phyloP scores from a whole-genome alignment of 2,113 vertebrate species.

The Rhinogobius similis region DNA sequence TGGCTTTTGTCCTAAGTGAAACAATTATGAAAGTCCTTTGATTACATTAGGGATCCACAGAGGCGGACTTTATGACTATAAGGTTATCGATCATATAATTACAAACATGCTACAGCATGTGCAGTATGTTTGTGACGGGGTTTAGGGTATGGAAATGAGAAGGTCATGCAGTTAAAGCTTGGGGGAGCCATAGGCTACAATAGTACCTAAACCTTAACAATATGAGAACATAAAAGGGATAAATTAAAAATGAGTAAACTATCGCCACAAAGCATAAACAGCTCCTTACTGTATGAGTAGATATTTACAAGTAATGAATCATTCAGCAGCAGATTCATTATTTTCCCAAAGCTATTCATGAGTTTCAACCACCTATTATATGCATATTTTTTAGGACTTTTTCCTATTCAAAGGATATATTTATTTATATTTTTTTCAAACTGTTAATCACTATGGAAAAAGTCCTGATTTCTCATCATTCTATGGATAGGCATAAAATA shows the following conservation, averaged over 20 bases:
- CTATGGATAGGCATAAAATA: too few relatives aligned
- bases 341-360: too few relatives aligned
- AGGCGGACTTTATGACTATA: background rate
- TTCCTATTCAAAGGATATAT: too few relatives aligned
- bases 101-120: background rate
- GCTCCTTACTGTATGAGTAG: too few relatives aligned
- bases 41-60: background rate
- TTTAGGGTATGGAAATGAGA: background rate
- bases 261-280: background rate
- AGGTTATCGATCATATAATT: background rate
- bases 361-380: too few relatives aligned
- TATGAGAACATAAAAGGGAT: background rate
- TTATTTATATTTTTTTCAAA: too few relatives aligned
- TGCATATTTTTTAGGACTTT: too few relatives aligned
- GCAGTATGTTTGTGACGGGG: background rate
- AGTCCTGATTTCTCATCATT: too few relatives aligned
- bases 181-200: background rate
- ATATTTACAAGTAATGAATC: too few relatives aligned
- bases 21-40: background rate
- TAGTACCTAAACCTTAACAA: background rate
- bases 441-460: background rate
- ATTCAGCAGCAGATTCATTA: too few relatives aligned
- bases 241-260: background rate
- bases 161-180: background rate
- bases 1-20: background rate